A percentile compares a stretch with the other conserved stretches of the same genome.
Conservation (phyloP, 2,113 vertebrate genomes). For the Rhabdomys dilectus region DNA sequence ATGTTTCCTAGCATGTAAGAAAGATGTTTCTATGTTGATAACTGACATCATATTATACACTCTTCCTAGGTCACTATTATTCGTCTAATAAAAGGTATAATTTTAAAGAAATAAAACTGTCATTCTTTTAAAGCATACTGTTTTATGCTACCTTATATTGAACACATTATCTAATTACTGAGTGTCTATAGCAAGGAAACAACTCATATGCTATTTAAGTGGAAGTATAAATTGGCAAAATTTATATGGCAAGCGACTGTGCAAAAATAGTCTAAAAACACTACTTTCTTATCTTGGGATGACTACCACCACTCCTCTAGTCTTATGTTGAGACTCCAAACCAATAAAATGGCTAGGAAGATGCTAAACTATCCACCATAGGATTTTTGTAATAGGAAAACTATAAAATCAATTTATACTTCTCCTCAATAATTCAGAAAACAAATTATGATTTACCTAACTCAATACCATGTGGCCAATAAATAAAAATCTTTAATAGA, state of each 20-base stretch:
- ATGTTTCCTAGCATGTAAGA: neutral
- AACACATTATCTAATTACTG: neutral
- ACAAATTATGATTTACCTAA: conserved; percentile 22
- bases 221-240: neutral
- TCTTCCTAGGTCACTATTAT: neutral
- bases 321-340: neutral
- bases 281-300: neutral
- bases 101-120: neutral
- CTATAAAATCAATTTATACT: neutral
- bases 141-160: neutral
- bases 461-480: neutral
- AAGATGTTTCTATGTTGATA: neutral
- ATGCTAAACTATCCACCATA: neutral
- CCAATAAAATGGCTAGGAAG: neutral
- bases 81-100: neutral
- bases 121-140: neutral
- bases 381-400: neutral
- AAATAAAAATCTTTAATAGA: neutral
- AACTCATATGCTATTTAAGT: neutral
- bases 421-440: neutral
- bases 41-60: neutral
- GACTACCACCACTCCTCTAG: neutral
- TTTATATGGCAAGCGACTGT: neutral
- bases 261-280: neutral
- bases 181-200: neutral